A percentile compares a stretch with the other conserved stretches of the same genome.
Evolutionary conservation across 2,888 invertebrate genomes (phyloP).

Genomic region (Thereva unica): DNA sequence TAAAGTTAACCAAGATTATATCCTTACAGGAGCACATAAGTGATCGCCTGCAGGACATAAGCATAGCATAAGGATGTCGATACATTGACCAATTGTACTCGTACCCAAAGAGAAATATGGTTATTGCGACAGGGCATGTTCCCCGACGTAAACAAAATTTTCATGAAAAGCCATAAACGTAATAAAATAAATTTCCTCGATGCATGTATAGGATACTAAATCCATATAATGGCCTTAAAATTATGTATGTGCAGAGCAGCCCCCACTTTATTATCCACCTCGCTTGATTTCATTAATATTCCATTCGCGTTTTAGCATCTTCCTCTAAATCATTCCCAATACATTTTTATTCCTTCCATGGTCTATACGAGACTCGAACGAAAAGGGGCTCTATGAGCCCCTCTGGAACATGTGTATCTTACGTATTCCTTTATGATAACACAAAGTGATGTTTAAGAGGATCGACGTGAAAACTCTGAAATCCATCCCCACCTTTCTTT

Average conservation of each 20-base stretch:
- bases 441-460: constrained; percentile 33
- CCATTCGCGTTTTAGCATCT: constrained; percentile 36
- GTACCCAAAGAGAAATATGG: no score
- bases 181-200: constrained; percentile 4
- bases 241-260: constrained; percentile 29
- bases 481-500: constrained; percentile 30
- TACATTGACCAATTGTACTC: no score
- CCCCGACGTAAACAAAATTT: constrained; percentile 10
- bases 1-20: no score
- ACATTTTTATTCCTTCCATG: constrained; percentile 37
- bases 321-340: constrained; percentile 41
- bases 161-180: constrained; percentile 9
- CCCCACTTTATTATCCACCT: constrained; percentile 35
- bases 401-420: constrained; percentile 28
- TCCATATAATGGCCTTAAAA: constrained; percentile 34
- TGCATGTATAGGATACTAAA: constrained; percentile 25
- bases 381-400: constrained; percentile 19
- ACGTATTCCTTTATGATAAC: constrained; percentile 34
- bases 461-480: constrained; percentile 30
- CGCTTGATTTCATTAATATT: constrained; percentile 40
- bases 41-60: no score
- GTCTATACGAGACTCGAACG: constrained; percentile 4
- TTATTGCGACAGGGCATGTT: no score
- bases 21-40: no score
- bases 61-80: no score